Conservation (phyloP, 2,797 vertebrate genomes). For the Labeo calbasu region DNA sequence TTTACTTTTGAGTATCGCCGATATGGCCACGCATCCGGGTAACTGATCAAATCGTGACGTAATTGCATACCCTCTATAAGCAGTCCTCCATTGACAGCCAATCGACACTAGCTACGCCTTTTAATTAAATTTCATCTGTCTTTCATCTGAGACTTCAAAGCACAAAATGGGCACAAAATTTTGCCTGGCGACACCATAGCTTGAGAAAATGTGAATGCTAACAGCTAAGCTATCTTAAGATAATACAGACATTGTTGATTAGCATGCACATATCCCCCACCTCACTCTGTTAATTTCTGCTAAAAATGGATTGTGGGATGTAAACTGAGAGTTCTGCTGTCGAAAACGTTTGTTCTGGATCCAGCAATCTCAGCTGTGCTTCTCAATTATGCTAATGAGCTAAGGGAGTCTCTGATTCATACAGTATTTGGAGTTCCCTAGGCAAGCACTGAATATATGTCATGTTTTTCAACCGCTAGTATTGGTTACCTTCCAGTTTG, state of each 20-base stretch:
- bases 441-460: constrained; percentile 1
- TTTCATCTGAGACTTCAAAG: neutral
- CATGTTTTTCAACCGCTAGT: constrained; percentile 24
- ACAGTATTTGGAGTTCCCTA: constrained; percentile 7
- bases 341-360: constrained; percentile 10
- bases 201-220: neutral
- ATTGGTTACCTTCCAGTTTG: constrained; percentile 21
- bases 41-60: too few relatives aligned
- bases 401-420: constrained; percentile 55
- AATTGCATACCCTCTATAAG: too few relatives aligned
- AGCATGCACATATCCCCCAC: neutral
- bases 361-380: constrained; percentile 28
- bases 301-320: neutral
- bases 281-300: neutral
- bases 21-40: too few relatives aligned
- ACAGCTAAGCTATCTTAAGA: neutral
- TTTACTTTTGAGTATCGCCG: too few relatives aligned
- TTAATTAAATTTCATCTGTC: neutral
- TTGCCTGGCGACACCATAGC: neutral
- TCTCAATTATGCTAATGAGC: constrained; percentile 68
- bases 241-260: neutral
- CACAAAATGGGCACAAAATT: neutral
- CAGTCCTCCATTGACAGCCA: neutral
- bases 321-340: constrained; percentile 9
- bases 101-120: neutral